phyloP scores from a whole-genome alignment of 2,113 vertebrate species.

The Apteryx owenii region DNA sequence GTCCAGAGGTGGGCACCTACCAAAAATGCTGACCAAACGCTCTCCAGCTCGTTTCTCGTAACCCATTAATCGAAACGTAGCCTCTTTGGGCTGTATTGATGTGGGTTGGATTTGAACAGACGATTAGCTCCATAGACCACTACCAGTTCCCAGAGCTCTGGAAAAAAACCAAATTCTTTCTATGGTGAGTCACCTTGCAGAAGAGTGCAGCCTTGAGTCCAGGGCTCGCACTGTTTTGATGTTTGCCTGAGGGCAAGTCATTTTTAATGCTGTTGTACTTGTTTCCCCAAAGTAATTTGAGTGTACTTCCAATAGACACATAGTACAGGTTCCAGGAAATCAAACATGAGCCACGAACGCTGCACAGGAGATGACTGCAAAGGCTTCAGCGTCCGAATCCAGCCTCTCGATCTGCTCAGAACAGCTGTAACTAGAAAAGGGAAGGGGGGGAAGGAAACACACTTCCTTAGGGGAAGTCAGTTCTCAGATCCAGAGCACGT shows the following conservation, averaged over 20 bases:
- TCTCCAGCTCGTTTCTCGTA: neutral
- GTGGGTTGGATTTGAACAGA: neutral
- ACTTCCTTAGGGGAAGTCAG: neutral
- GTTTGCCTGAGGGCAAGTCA: neutral
- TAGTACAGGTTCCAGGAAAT: neutral
- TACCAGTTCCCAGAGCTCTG: neutral
- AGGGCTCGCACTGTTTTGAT: neutral
- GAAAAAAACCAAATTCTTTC: neutral
- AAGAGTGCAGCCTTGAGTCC: neutral
- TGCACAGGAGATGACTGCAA: rapidly evolving
- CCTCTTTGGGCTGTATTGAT: neutral
- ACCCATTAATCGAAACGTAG: neutral
- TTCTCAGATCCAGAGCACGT: neutral
- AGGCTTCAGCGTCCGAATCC: neutral
- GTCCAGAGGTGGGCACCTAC: neutral
- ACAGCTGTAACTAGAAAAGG: neutral
- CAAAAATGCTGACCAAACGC: neutral
- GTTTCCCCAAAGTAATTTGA: neutral
- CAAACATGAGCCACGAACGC: neutral
- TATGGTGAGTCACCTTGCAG: neutral
- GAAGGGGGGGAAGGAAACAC: neutral
- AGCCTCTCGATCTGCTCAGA: neutral
- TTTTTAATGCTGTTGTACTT: too few relatives aligned
- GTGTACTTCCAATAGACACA: neutral
- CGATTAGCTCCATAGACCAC: neutral